Percentiles rank a stretch among this genome's conserved stretches.
Conservation (phyloP, 1,140 invertebrate species). For the Aphis craccivora region DNA sequence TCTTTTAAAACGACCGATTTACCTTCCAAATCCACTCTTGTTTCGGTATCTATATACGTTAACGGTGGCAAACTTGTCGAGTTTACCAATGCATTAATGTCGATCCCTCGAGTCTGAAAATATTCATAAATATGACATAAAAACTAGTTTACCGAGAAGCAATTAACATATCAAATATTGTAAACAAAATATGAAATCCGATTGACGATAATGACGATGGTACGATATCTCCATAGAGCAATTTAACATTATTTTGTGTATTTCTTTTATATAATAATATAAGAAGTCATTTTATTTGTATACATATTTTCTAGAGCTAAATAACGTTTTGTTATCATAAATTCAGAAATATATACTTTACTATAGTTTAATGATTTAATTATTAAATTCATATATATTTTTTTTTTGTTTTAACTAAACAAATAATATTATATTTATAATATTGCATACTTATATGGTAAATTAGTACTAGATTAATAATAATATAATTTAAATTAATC, state of each 20-base stretch:
- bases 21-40: constrained; percentile 26
- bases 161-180: background rate
- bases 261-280: background rate
- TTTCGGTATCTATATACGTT: constrained; percentile 27
- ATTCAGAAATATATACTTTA: background rate
- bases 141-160: background rate
- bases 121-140: background rate
- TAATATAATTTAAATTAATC: background rate
- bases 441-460: background rate
- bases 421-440: background rate
- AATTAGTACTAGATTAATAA: background rate
- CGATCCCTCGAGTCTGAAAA: constrained; percentile 42
- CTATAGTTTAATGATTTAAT: background rate
- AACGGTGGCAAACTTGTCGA: constrained; percentile 36
- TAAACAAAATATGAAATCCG: background rate
- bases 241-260: background rate
- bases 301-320: background rate
- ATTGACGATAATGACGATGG: background rate
- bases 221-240: background rate
- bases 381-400: background rate
- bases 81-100: constrained; percentile 48
- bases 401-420: background rate
- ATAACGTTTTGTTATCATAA: background rate
- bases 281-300: background rate
- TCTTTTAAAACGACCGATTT: constrained; percentile 50